Evolutionary conservation across 2,113 vertebrate species (phyloP), one percentile per base, ranked within the genome.

Genomic region (Poeciliopsis occidentalis): DNA sequence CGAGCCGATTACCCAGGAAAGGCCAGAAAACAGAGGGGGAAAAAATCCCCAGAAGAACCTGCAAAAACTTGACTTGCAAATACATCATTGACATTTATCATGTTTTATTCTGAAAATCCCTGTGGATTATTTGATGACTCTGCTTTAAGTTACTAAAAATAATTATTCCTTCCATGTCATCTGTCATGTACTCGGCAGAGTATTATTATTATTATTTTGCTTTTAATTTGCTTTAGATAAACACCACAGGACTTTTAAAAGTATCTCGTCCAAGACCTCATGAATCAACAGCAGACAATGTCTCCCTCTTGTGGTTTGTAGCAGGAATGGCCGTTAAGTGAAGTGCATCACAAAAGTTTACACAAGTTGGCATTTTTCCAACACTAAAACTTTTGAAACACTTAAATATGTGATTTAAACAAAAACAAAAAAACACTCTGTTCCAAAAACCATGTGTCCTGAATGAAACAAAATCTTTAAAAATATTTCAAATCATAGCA

Each of bases 281-380:
- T 4, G 29, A 15, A 12, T 12, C 15, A 79, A 4, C 57, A 57
- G 51, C 8, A 31, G 77, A 73, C 85, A 76, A 74, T 71, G 75
- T 75, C 83, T 64, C 89, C 89, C 75, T 60, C 89, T 0, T 79
- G 85, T 87, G 89, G 81, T 31, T 12, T 0, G 22, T 4, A 0
- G 4, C 4, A 2, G 27, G n/a, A 80, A 47, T 4, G 5, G 29
- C 75, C 60, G 34, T 26, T 15, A 3, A 31, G 31, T 15, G 13
- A 19, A 47, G 44, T 6, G 17, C 44, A 17, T 19, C 44, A 47
- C 15, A 47, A 19, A 29, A 27, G 29, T 63, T 6, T 24, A 19
- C 19, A 22, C 7, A 54, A 7, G 24, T 54, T 54, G 51, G 51
- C 2, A 1, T 54, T 24, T 24, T 54, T 54, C 34, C 10, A 37